These are phyloP conservation scores for Microtus montanus DNA, from an alignment of 2,113 vertebrate genomes.

Conservation along the genomic window DNA sequence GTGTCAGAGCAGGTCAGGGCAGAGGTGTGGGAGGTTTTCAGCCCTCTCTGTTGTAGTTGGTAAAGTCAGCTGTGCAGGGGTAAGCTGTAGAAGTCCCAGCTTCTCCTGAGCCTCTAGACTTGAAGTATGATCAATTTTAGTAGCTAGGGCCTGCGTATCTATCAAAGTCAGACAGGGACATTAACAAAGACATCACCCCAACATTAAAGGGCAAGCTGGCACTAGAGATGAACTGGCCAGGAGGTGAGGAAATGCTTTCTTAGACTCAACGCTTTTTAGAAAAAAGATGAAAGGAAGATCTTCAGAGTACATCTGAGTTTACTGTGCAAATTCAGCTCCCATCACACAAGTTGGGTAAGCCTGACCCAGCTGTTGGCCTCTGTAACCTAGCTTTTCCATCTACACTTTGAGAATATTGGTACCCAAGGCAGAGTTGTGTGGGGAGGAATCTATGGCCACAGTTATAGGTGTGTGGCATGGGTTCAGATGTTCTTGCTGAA, in stretches of 20 bases:
- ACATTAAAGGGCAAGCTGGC: neutral
- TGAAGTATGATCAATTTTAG: neutral
- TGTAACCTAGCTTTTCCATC: neutral
- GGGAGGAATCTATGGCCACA: neutral
- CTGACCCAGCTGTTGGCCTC: neutral
- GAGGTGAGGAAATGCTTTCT: neutral
- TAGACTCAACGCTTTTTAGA: neutral
- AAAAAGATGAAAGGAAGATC: neutral
- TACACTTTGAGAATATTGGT: neutral
- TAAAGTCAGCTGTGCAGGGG: too few species aligned
- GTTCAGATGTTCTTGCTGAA: neutral
- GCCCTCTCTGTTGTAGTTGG: neutral
- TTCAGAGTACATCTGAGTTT: neutral
- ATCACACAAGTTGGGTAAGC: neutral
- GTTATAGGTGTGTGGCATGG: neutral
- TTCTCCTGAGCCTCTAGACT: neutral
- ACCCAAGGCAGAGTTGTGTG: rapidly evolving
- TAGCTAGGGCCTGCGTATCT: neutral
- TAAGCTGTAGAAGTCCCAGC: neutral
- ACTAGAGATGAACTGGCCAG: neutral
- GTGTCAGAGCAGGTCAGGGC: too few species aligned
- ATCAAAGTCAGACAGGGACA: neutral
- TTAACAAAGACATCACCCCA: neutral
- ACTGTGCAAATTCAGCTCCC: neutral
- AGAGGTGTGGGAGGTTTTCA: neutral